Evolutionary conservation across 2,888 invertebrate species (phyloP).

Genomic region (Ceriagrion tenellum): DNA sequence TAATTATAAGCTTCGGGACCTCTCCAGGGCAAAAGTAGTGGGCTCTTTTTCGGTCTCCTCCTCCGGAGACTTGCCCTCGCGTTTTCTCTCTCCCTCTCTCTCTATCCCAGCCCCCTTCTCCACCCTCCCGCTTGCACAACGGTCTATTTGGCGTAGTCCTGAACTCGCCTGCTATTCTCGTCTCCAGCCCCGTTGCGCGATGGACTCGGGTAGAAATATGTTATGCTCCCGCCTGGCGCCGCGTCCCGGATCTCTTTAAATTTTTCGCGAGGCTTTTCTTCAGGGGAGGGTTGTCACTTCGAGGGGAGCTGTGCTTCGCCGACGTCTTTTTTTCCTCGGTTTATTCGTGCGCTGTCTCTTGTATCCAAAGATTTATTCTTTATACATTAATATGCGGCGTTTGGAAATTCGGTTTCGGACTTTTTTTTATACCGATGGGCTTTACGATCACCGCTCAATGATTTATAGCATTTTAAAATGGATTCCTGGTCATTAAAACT

Average conservation of each 20-base stretch:
- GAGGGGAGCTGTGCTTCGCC: not conserved
- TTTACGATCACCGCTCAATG: not conserved
- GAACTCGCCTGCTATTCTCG: not conserved
- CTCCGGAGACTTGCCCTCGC: not conserved
- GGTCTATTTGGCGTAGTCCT: not conserved
- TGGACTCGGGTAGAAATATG: not conserved
- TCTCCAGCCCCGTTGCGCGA: not conserved
- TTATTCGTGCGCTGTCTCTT: not conserved
- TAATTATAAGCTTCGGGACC: constrained; percentile 59
- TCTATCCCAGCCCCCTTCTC: not conserved
- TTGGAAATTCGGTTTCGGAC: not conserved
- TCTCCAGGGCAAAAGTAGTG: constrained; percentile 34
- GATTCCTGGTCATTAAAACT: not conserved
- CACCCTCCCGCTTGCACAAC: not conserved
- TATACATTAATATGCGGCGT: constrained; percentile 3
- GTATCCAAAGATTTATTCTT: constrained; percentile 1
- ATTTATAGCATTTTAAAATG: constrained; percentile 16
- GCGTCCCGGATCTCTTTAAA: not conserved
- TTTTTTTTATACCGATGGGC: not conserved
- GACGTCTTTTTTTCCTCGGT: not conserved
- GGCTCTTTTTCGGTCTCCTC: not conserved
- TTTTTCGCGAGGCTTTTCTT: not conserved
- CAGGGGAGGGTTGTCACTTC: not conserved
- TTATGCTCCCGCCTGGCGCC: too few species aligned
- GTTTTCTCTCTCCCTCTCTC: not conserved